Evolutionary conservation across 2,888 invertebrate genomes (phyloP), one percentile per base, ranked within the genome.

Genomic region (Drosophila diplacantha): DNA sequence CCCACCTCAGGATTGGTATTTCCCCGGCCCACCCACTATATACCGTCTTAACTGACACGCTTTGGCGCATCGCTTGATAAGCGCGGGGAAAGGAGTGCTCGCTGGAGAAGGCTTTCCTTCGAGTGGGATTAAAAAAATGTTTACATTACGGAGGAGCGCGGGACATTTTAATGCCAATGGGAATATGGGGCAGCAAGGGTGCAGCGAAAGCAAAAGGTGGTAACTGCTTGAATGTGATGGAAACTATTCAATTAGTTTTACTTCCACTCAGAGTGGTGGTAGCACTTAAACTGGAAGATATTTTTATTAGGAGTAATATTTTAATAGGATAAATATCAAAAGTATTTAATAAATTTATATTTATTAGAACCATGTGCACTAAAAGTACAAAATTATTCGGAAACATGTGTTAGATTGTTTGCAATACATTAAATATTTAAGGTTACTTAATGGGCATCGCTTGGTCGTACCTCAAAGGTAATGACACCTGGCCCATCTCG

Each of bases 51-150:
- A 65, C 83, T 81, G 78, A 78, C 81, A 83, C 78, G 81, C 83
- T 69, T 78, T 83, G 83, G 78, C 81, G 75, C 81, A 52, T 71
- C 64, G 75, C 56, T 71, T 73, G 78, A 78, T 78, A 78, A 78
- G 69, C 63, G 71, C 60, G 50, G 68, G 47, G 62, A 75, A 58
- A 43, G 61, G 51, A 51, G 41, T 51, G 24, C 62, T 69, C 64
- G 61, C 69, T 61, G 59, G 64, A 70, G 57, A 62, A 70, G 83
- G 78, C 71, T 67, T 74, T 70, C 64, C 81, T 71, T 83, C 60
- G 75, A 73, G 71, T 64, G 67, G 78, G 82, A 83, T 83, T 78
- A 75, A 69, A 68, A 64, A 62, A 51, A 55, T 41, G 34, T 46
- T 39, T 58, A 38, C 53, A 51, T 29, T 24, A 43, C 67, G 16